These are phyloP conservation scores for Holacanthella duospinosa DNA, from an alignment of 2,888 invertebrate species.

Conservation along the genomic window DNA sequence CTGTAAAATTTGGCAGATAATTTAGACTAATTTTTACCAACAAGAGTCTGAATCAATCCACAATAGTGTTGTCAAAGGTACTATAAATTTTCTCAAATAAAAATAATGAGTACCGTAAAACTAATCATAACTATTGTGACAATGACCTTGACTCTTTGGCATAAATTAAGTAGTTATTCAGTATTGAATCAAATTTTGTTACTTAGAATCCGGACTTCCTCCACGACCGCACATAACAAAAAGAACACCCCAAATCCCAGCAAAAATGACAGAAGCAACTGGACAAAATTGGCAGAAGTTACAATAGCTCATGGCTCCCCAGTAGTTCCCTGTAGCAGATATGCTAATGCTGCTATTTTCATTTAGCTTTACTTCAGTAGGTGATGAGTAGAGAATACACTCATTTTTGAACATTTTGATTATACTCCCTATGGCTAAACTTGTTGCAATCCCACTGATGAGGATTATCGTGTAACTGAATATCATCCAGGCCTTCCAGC, in stretches of 20 bases:
- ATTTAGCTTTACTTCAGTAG: constrained; percentile 22
- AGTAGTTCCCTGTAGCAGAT: constrained; percentile 10
- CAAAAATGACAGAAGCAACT: constrained; percentile 33
- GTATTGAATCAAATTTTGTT: constrained; percentile 10
- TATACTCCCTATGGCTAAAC: constrained; percentile 31
- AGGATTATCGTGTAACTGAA: constrained; percentile 33
- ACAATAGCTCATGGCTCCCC: constrained; percentile 27
- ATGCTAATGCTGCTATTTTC: constrained; percentile 6
- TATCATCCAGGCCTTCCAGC: constrained; percentile 34
- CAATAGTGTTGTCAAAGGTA: too few species aligned
- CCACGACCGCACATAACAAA: constrained; percentile 36
- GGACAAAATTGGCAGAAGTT: constrained; percentile 33
- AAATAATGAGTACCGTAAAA: too few species aligned
- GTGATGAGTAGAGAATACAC: constrained; percentile 28
- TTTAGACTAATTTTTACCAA: not conserved
- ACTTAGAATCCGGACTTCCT: constrained; percentile 29
- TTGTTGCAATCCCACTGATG: constrained; percentile 33
- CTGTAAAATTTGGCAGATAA: constrained; percentile 9
- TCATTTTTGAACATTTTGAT: constrained; percentile 27
- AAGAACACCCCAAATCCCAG: constrained; percentile 30
- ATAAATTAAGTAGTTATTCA: not conserved
- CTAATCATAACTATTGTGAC: not conserved
- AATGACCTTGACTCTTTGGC: not conserved
- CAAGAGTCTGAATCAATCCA: not conserved
- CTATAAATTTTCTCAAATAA: too few species aligned